These are phyloP conservation scores for Boleophthalmus pectinirostris DNA, from an alignment of 2,113 vertebrate species.

Conservation along the genomic window DNA sequence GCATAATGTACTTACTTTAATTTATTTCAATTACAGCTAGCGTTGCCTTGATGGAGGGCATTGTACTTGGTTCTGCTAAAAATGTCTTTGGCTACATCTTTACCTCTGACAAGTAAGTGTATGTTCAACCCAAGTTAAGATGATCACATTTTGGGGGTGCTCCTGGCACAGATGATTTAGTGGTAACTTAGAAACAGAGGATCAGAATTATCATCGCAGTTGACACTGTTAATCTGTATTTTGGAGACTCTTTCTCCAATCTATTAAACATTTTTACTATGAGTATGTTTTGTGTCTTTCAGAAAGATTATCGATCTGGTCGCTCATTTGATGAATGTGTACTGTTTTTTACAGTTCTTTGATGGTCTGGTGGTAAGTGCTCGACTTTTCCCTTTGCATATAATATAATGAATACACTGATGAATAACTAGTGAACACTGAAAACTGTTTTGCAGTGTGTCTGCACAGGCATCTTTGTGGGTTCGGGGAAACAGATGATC, in stretches of 20 bases:
- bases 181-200: neutral
- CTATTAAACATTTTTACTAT: neutral
- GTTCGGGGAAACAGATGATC: slow-evolving; percentile 85
- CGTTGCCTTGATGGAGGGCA: slow-evolving; percentile 73
- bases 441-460: slow-evolving; percentile 69
- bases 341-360: slow-evolving; percentile 74
- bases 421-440: neutral
- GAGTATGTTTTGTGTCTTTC: slow-evolving; percentile 17
- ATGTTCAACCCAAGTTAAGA: neutral
- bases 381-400: neutral
- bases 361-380: slow-evolving; percentile 72
- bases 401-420: neutral
- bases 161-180: neutral
- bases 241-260: neutral
- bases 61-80: slow-evolving; percentile 76
- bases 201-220: too few relatives aligned
- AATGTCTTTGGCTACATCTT: slow-evolving; percentile 82
- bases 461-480: slow-evolving; percentile 80
- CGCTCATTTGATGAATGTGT: slow-evolving; percentile 66
- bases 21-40: slow-evolving; percentile 58
- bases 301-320: slow-evolving; percentile 72
- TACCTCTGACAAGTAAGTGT: slow-evolving; percentile 83
- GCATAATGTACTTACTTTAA: neutral
- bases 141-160: neutral
- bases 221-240: too few relatives aligned